These are phyloP conservation scores for Epistrophe grossulariae DNA, from an alignment of 2,888 invertebrate genomes.

Conservation along the genomic window DNA sequence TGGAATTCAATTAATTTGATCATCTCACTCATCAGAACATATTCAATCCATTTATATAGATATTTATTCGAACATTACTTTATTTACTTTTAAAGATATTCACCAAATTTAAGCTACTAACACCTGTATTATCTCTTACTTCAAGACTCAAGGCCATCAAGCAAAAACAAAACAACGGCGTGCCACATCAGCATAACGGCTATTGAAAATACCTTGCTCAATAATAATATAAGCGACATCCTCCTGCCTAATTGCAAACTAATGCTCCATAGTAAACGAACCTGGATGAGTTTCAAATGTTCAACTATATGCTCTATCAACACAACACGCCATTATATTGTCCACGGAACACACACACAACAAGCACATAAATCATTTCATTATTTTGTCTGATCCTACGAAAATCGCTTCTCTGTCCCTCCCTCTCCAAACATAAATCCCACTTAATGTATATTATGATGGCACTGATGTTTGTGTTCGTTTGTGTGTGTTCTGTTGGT, in stretches of 20 bases:
- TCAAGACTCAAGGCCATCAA: slow-evolving; percentile 12
- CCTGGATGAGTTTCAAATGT: slow-evolving; percentile 57
- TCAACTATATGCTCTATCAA: neutral
- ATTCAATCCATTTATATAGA: too few relatives aligned
- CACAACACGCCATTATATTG: slow-evolving; percentile 18
- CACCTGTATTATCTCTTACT: slow-evolving; percentile 27
- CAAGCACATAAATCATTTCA: slow-evolving; percentile 68
- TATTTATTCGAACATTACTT: neutral
- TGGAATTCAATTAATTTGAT: too few relatives aligned
- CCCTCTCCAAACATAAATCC: slow-evolving; percentile 22
- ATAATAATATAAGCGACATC: slow-evolving; percentile 39
- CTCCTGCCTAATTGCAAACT: slow-evolving; percentile 58
- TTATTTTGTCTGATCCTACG: slow-evolving; percentile 66
- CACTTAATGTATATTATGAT: slow-evolving; percentile 42
- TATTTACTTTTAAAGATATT: slow-evolving; percentile 1
- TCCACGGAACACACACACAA: slow-evolving; percentile 39
- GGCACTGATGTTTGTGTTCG: slow-evolving; percentile 9
- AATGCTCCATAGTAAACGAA: slow-evolving; percentile 41
- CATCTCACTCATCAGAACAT: too few relatives aligned
- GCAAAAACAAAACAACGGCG: too few relatives aligned
- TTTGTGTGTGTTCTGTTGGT: slow-evolving; percentile 21
- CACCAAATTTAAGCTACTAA: slow-evolving; percentile 12
- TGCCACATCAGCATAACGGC: neutral
- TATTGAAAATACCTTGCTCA: slow-evolving; percentile 15
- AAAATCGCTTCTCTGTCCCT: slow-evolving; percentile 50